Evolutionary conservation across 2,797 vertebrate species (phyloP).

Genomic region (Enteromius afrohamiltoni): DNA sequence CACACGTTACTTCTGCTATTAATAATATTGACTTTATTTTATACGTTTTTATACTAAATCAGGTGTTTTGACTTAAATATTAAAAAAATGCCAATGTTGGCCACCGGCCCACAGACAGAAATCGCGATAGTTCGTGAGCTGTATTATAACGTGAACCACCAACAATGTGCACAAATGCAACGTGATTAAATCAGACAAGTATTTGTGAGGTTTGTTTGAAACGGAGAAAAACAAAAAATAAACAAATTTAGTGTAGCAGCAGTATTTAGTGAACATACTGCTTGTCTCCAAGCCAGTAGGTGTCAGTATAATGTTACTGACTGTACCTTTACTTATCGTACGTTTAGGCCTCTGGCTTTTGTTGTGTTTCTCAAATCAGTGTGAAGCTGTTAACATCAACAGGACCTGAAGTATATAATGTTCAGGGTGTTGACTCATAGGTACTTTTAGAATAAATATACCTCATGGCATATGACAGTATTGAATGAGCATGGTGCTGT

Average conservation of each 20-base stretch:
- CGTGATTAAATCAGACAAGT: background rate
- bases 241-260: background rate
- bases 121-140: background rate
- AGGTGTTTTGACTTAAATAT: background rate
- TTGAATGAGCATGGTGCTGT: background rate
- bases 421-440: slow-evolving; percentile 22
- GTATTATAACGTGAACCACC: background rate
- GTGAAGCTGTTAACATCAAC: background rate
- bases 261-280: background rate
- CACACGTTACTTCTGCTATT: background rate
- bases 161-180: background rate
- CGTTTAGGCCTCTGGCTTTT: slow-evolving; percentile 36
- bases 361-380: slow-evolving; percentile 39
- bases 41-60: too few relatives aligned
- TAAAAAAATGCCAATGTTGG: background rate
- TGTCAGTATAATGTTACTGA: slow-evolving; percentile 1
- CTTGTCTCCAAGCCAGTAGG: slow-evolving; percentile 5
- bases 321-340: background rate
- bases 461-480: background rate
- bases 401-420: background rate
- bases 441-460: background rate
- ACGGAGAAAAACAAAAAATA: background rate
- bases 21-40: background rate
- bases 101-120: background rate
- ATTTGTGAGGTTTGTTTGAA: background rate